A percentile compares a stretch with the other conserved stretches of the same genome.
These are phyloP conservation scores for Colius striatus DNA, from an alignment of 2,113 vertebrate species.

Conservation along the genomic window DNA sequence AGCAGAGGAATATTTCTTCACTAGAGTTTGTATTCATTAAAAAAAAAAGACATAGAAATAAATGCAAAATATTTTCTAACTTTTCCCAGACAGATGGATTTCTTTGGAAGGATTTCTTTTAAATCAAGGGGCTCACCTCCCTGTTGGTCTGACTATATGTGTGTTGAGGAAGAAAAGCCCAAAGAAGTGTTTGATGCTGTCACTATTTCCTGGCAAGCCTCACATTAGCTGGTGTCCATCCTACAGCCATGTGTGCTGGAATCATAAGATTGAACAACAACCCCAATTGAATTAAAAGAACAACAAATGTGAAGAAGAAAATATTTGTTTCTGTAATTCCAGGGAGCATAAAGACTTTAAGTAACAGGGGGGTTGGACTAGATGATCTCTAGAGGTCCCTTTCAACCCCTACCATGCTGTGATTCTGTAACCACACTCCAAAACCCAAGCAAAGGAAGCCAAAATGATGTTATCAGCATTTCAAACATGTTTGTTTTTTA, in stretches of 20 bases:
- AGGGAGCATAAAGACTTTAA: not conserved
- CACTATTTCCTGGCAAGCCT: not conserved
- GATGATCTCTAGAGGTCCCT: no score
- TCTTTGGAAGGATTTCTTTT: slow-evolving; percentile 42
- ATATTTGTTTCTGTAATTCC: not conserved
- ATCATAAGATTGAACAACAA: not conserved
- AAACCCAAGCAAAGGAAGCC: not conserved
- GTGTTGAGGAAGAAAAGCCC: slow-evolving; percentile 12
- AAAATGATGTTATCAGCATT: not conserved
- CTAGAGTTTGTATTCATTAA: slow-evolving; percentile 67
- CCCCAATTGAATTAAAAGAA: slow-evolving; percentile 16
- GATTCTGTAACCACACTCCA: not conserved
- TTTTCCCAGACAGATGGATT: slow-evolving; percentile 52
- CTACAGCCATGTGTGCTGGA: not conserved
- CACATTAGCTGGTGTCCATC: not conserved
- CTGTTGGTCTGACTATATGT: not conserved
- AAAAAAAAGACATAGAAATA: slow-evolving; percentile 58
- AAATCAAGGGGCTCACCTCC: not conserved
- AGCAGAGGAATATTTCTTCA: slow-evolving; percentile 74
- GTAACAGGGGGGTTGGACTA: not conserved
- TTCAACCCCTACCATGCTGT: no score
- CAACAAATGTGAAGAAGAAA: slow-evolving; percentile 12
- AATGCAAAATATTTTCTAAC: slow-evolving; percentile 80
- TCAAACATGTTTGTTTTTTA: not conserved
- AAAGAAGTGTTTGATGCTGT: slow-evolving; percentile 3